A percentile compares a stretch with the other conserved stretches of the same genome.
phyloP scores from a whole-genome alignment of 2,797 vertebrate genomes.

The Cygnus olor region DNA sequence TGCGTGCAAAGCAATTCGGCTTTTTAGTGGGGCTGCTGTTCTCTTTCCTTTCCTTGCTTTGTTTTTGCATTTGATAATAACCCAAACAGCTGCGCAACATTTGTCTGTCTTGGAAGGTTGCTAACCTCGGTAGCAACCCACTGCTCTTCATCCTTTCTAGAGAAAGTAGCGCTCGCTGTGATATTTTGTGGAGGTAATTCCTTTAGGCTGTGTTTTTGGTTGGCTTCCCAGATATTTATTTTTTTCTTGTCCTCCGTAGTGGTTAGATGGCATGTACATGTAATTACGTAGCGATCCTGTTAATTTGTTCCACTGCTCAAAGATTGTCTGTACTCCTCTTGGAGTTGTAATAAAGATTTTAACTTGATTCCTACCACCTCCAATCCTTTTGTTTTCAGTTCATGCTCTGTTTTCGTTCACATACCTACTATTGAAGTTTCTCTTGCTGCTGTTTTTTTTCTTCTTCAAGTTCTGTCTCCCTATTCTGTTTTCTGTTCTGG shows the following conservation, averaged over 20 bases:
- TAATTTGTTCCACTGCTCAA: constrained; percentile 4
- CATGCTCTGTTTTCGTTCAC: not conserved
- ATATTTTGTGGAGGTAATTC: not conserved
- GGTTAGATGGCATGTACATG: not conserved
- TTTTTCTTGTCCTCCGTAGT: not conserved
- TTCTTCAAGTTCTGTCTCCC: not conserved
- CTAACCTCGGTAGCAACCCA: not conserved
- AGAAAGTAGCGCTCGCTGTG: not conserved
- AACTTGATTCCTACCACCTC: not conserved
- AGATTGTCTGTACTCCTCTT: not conserved
- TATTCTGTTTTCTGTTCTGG: not conserved
- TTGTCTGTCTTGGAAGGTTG: constrained; percentile 43
- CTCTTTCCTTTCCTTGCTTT: constrained; percentile 63
- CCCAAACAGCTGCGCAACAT: constrained; percentile 60
- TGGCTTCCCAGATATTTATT: not conserved
- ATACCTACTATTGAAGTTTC: not conserved
- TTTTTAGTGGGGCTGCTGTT: constrained; percentile 52
- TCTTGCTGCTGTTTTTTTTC: not conserved
- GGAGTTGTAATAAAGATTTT: not conserved
- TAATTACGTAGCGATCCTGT: not conserved
- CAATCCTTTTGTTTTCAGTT: not conserved
- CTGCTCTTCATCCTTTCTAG: not conserved
- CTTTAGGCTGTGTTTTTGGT: constrained; percentile 21
- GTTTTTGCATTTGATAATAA: constrained; percentile 48
- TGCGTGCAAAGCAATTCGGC: constrained; percentile 68